Evolutionary conservation across 2,888 invertebrate species (phyloP).

Genomic region (Caenorhabditis panamensis): DNA sequence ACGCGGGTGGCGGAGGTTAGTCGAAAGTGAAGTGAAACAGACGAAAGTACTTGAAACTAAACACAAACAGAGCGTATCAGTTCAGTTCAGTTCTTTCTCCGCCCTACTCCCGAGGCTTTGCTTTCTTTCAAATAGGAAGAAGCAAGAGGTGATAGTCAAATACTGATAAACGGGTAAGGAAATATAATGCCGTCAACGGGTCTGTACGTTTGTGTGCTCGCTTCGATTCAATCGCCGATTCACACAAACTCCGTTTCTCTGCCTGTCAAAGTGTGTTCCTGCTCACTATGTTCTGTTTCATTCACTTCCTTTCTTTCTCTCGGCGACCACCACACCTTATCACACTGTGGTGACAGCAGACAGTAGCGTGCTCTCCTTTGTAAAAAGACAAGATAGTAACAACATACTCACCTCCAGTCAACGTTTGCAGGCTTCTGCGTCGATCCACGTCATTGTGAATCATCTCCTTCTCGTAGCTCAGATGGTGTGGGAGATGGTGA

Average conservation of each 20-base stretch:
- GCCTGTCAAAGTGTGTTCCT: conserved; percentile 16
- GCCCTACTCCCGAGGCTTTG: not conserved
- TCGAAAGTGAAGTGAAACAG: conserved; percentile 22
- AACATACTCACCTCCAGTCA: conserved; percentile 36
- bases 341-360: conserved; percentile 7
- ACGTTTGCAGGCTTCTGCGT: conserved; percentile 53
- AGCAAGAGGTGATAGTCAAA: conserved; percentile 42
- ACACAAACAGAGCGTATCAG: conserved; percentile 29
- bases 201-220: conserved; percentile 57
- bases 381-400: not conserved
- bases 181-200: conserved; percentile 56
- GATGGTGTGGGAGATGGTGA: conserved; percentile 32
- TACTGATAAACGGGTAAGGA: conserved; percentile 51
- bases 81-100: conserved; percentile 6
- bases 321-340: conserved; percentile 19
- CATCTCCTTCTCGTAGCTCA: conserved; percentile 40
- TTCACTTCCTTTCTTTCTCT: conserved; percentile 22
- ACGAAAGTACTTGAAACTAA: conserved; percentile 40
- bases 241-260: conserved; percentile 35
- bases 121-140: conserved; percentile 12
- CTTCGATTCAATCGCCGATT: conserved; percentile 53
- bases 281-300: conserved; percentile 44
- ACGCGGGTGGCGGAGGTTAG: not conserved
- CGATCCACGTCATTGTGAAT: conserved; percentile 37
- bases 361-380: too few relatives aligned